Evolutionary conservation across 2,888 invertebrate species (phyloP).

Genomic region (Labia minor): DNA sequence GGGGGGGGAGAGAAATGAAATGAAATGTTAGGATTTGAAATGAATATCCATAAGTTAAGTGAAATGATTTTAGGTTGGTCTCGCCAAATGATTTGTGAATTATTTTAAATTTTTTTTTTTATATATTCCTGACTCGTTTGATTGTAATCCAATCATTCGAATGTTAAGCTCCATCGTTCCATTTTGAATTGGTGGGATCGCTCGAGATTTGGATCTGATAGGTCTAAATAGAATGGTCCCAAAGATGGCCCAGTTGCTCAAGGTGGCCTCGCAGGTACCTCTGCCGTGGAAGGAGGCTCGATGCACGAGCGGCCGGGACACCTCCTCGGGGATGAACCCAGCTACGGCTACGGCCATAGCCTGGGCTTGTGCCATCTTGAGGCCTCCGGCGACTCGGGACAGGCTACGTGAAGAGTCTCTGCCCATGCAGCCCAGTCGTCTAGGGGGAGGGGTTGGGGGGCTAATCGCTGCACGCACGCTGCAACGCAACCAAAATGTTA

Average conservation of each 20-base stretch:
- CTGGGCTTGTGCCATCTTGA: constrained; percentile 59
- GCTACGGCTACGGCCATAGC: constrained; percentile 56
- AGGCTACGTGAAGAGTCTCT: constrained; percentile 35
- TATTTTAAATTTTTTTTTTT: no score
- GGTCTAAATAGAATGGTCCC: background rate
- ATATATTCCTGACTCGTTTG: no score
- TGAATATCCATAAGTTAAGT: no score
- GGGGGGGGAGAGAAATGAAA: no score
- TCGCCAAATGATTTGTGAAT: no score
- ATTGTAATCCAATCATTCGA: no score
- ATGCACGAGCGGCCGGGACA: constrained; percentile 35
- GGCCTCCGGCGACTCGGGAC: constrained; percentile 54
- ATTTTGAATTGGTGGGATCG: no score
- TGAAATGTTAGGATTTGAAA: no score
- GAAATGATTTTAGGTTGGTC: no score
- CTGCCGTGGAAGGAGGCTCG: constrained; percentile 55
- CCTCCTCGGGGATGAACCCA: constrained; percentile 47
- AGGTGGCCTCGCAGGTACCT: constrained; percentile 40
- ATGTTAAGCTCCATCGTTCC: no score
- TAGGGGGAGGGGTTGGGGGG: constrained; percentile 48
- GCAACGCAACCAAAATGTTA: constrained; percentile 31
- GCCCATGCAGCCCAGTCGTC: constrained; percentile 36
- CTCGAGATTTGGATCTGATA: background rate
- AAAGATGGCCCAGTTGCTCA: background rate
- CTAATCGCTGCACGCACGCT: constrained; percentile 52